Conservation (phyloP, 2,797 vertebrate species). For the Danio tinwini region DNA sequence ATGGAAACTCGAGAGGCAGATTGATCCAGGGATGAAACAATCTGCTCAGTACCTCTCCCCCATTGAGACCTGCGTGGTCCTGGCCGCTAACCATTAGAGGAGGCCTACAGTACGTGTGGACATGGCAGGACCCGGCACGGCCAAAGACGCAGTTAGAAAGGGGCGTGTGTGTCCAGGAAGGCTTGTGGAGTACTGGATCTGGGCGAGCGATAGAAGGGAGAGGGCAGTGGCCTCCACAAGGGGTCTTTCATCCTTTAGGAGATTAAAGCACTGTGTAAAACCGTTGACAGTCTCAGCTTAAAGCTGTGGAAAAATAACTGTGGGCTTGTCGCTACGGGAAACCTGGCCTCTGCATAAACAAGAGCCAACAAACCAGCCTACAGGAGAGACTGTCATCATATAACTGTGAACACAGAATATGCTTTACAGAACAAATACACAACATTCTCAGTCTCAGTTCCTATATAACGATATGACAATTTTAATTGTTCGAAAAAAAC, state of each 20-base stretch:
- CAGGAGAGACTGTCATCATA: constrained; percentile 27
- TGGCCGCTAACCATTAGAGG: constrained; percentile 46
- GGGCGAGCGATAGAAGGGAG: constrained; percentile 12
- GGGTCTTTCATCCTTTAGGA: constrained; percentile 66
- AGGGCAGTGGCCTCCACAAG: constrained; percentile 47
- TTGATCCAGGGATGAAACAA: constrained; percentile 56
- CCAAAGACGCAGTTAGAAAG: constrained; percentile 41
- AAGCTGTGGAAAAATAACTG: constrained; percentile 51
- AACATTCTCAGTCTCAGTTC: not conserved
- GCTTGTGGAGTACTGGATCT: constrained; percentile 31
- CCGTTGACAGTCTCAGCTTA: constrained; percentile 60
- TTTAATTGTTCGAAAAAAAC: not conserved
- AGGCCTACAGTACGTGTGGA: not conserved
- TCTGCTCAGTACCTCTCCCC: constrained; percentile 52
- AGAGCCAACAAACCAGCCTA: constrained; percentile 34
- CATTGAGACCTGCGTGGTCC: constrained; percentile 51
- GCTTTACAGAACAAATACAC: constrained; percentile 1
- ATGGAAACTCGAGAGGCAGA: constrained; percentile 52
- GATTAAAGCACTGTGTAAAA: constrained; percentile 66
- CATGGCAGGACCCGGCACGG: not conserved
- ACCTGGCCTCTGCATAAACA: constrained; percentile 46
- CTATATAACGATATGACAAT: not conserved
- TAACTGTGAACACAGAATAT: constrained; percentile 25
- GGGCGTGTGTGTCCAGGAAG: constrained; percentile 36
- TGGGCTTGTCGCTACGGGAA: constrained; percentile 40